Conservation (phyloP, 2,888 invertebrate genomes). For the Tetanocera ferruginea region DNA sequence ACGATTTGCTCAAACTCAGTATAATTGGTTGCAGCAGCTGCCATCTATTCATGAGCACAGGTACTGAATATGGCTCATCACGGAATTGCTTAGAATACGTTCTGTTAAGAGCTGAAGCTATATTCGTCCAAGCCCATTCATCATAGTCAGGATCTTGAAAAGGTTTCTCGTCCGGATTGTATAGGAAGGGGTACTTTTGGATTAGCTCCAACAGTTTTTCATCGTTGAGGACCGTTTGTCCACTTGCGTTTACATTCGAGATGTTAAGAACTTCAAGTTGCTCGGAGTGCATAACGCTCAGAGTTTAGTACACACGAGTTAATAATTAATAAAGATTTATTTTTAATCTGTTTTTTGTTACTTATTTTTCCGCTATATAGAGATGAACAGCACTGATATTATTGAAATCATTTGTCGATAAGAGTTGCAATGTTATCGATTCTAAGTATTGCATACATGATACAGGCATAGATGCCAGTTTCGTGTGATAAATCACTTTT, state of each 20-base stretch:
- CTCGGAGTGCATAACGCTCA: neutral
- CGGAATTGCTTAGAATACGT: conserved; percentile 40
- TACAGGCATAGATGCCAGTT: too few relatives aligned
- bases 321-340: neutral
- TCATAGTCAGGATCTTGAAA: conserved; percentile 48
- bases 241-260: conserved; percentile 47
- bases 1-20: conserved; percentile 46
- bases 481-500: too few relatives aligned
- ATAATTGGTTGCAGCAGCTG: conserved; percentile 50
- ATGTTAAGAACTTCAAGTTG: conserved; percentile 49
- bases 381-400: too few relatives aligned
- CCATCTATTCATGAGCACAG: conserved; percentile 57
- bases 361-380: too few relatives aligned
- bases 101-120: conserved; percentile 47
- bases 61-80: conserved; percentile 46
- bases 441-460: too few relatives aligned
- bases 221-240: conserved; percentile 50
- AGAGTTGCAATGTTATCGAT: too few relatives aligned
- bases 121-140: conserved; percentile 51
- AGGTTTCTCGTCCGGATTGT: conserved; percentile 45
- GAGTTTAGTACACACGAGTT: too few relatives aligned
- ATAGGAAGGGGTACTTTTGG: conserved; percentile 50
- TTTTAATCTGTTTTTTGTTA: too few relatives aligned
- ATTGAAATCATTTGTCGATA: too few relatives aligned
- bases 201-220: conserved; percentile 49